A percentile compares a stretch with the other conserved stretches of the same genome.
Evolutionary conservation across 2,888 invertebrate genomes (phyloP).

Genomic region (Notocelia uddmanniana): DNA sequence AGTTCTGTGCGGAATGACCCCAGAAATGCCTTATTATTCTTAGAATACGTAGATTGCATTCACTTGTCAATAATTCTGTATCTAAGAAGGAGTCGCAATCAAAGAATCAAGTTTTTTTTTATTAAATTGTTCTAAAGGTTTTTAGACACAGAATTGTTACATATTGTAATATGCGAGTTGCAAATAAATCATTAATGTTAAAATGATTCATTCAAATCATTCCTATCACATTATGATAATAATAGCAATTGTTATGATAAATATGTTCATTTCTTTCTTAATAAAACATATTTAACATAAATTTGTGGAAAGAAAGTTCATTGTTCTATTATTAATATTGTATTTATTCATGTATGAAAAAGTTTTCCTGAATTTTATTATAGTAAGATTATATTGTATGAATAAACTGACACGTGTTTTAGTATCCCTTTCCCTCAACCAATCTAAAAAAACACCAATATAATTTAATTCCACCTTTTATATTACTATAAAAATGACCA

Average conservation of each 20-base stretch:
- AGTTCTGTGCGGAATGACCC: slow-evolving; percentile 34
- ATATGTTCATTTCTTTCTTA: slow-evolving; percentile 66
- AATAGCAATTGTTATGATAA: slow-evolving; percentile 67
- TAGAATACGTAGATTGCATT: slow-evolving; percentile 42
- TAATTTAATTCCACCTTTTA: background rate
- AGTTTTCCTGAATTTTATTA: slow-evolving; percentile 84
- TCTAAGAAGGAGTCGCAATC: slow-evolving; percentile 57
- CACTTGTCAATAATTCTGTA: slow-evolving; percentile 55
- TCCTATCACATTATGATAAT: slow-evolving; percentile 70
- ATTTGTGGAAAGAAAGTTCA: slow-evolving; percentile 69
- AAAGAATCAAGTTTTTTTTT: slow-evolving; percentile 39
- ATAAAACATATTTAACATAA: slow-evolving; percentile 68
- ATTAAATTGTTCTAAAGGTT: background rate
- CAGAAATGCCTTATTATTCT: slow-evolving; percentile 45
- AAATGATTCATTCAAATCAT: slow-evolving; percentile 77
- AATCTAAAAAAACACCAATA: background rate
- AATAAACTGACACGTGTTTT: slow-evolving; percentile 67
- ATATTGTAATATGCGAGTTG: slow-evolving; percentile 30
- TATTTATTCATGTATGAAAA: slow-evolving; percentile 86
- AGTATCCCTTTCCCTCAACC: slow-evolving; percentile 46
- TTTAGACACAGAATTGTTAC: slow-evolving; percentile 40
- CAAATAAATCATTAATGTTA: slow-evolving; percentile 65
- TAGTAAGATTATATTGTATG: slow-evolving; percentile 82
- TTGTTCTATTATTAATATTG: slow-evolving; percentile 82
- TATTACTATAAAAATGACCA: too few species aligned